phyloP scores from a whole-genome alignment of 2,113 vertebrate genomes.

The Telmatochromis sp. region DNA sequence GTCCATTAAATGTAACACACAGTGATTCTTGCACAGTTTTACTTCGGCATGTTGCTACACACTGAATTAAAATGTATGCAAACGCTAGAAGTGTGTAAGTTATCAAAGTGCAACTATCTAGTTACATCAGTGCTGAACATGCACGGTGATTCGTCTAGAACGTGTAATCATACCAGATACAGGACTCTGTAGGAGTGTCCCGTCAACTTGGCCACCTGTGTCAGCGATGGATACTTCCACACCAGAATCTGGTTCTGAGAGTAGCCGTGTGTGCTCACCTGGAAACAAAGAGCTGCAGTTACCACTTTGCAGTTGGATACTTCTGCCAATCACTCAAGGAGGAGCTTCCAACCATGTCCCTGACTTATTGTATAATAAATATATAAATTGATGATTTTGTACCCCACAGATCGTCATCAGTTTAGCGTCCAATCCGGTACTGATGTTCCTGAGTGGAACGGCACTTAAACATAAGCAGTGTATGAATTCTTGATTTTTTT shows the following conservation, averaged over 20 bases:
- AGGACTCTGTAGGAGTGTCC: conserved; percentile 78
- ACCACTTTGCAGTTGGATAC: not conserved
- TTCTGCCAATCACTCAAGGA: not conserved
- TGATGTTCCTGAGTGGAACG: not conserved
- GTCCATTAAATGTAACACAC: not conserved
- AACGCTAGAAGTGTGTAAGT: not conserved
- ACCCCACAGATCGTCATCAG: accelerated
- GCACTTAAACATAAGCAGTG: not conserved
- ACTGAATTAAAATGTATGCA: not conserved
- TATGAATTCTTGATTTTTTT: not conserved
- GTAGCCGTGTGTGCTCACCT: conserved; percentile 81
- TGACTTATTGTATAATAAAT: not conserved
- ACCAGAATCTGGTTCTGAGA: conserved; percentile 81
- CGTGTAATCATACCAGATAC: conserved; percentile 65
- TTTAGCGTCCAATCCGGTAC: accelerated
- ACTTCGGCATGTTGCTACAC: not conserved
- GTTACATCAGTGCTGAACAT: not conserved
- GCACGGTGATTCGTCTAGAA: not conserved
- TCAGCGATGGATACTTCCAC: conserved; percentile 77
- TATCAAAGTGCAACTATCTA: not conserved
- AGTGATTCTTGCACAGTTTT: not conserved
- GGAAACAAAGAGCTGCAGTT: not conserved
- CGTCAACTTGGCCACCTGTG: conserved; percentile 77
- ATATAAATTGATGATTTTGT: not conserved
- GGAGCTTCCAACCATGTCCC: not conserved